Conservation (phyloP, 2,888 invertebrate genomes). For the Linnaemya vulpina region DNA sequence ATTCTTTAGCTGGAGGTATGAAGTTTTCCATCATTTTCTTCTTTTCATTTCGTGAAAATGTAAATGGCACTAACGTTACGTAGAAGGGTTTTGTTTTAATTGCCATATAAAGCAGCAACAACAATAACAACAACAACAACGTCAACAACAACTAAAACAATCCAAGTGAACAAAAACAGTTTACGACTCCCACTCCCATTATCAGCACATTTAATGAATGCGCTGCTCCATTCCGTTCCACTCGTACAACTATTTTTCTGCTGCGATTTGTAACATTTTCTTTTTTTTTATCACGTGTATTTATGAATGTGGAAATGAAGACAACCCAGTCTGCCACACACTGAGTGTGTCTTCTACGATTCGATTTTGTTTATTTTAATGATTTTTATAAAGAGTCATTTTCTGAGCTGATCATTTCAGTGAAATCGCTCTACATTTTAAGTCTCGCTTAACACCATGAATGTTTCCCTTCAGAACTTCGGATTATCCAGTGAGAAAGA, state of each 20-base stretch:
- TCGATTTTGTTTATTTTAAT: too few species aligned
- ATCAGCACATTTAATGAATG: slow-evolving; percentile 41
- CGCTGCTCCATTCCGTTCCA: slow-evolving; percentile 29
- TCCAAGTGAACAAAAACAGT: slow-evolving; percentile 43
- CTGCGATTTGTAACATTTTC: slow-evolving; percentile 49
- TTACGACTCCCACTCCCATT: slow-evolving; percentile 44
- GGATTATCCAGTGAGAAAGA: too few species aligned
- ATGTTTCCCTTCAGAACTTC: too few species aligned
- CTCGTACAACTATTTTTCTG: slow-evolving; percentile 30
- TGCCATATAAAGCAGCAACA: slow-evolving; percentile 37
- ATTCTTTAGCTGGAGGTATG: slow-evolving; percentile 50
- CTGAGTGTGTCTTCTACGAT: too few species aligned
- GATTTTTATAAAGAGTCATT: too few species aligned
- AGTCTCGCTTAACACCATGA: too few species aligned
- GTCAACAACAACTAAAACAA: slow-evolving; percentile 37
- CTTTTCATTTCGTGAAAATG: slow-evolving; percentile 17
- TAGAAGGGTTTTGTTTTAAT: slow-evolving; percentile 58
- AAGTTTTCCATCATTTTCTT: slow-evolving; percentile 32
- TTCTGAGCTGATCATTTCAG: too few species aligned
- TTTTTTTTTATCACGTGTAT: slow-evolving; percentile 49
- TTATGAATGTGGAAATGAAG: slow-evolving; percentile 58
- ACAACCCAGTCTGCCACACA: slow-evolving; percentile 10
- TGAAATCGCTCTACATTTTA: too few species aligned
- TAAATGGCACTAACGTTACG: slow-evolving; percentile 29
- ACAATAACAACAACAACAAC: neutral